A percentile compares a stretch with the other conserved stretches of the same genome.
phyloP scores from a whole-genome alignment of 1,140 invertebrate species.

The Drosophila navojoa region DNA sequence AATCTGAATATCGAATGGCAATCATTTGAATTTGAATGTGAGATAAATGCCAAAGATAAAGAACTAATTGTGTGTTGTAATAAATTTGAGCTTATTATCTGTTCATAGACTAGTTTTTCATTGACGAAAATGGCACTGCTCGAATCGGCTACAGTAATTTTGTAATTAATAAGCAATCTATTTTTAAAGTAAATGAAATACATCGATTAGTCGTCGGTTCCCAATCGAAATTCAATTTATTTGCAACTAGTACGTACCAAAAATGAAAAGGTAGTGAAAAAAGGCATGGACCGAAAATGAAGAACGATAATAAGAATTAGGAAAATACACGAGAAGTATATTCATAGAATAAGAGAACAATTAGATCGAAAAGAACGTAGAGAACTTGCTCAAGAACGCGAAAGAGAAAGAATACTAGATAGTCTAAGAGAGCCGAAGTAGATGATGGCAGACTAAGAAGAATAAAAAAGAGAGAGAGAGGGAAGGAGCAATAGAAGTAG shows the following conservation, averaged over 20 bases:
- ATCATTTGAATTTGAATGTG: not conserved
- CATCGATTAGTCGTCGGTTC: too few relatives aligned
- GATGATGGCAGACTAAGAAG: too few relatives aligned
- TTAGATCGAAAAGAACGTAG: not conserved
- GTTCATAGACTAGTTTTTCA: not conserved
- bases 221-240: too few relatives aligned
- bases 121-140: not conserved
- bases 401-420: too few relatives aligned
- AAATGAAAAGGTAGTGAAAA: too few relatives aligned
- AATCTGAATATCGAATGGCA: slow-evolving; percentile 4
- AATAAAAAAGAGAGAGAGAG: too few relatives aligned
- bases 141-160: not conserved
- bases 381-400: not conserved
- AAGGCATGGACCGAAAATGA: too few relatives aligned
- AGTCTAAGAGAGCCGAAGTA: not conserved
- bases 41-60: slow-evolving; percentile 1
- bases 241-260: too few relatives aligned
- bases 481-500: too few relatives aligned
- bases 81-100: not conserved
- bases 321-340: too few relatives aligned
- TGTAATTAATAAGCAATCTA: not conserved
- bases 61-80: not conserved
- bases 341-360: too few relatives aligned
- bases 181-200: slow-evolving; percentile 1
- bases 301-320: too few relatives aligned